Conservation (phyloP, 2,797 vertebrate genomes). For the Echeneis naucrates region DNA sequence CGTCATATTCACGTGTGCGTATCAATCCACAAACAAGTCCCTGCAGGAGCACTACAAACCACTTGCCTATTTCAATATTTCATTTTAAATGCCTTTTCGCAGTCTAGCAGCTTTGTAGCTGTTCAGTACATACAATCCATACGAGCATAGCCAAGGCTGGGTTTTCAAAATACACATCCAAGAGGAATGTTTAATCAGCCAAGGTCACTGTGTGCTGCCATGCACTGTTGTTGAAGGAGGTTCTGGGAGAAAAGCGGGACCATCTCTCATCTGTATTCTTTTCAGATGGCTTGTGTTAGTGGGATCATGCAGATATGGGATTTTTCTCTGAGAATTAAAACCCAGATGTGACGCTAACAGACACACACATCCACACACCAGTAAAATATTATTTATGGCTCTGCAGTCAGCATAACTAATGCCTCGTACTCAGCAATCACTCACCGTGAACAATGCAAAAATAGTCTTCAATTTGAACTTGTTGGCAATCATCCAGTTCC, state of each 20-base stretch:
- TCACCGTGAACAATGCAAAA: slow-evolving; percentile 77
- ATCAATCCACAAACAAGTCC: slow-evolving; percentile 55
- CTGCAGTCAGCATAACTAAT: slow-evolving; percentile 76
- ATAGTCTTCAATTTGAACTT: slow-evolving; percentile 71
- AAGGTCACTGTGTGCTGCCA: slow-evolving; percentile 77
- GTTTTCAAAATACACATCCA: slow-evolving; percentile 62
- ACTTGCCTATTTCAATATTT: slow-evolving; percentile 59
- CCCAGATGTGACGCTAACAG: slow-evolving; percentile 77
- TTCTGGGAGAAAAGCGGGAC: slow-evolving; percentile 63
- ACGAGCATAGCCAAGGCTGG: slow-evolving; percentile 47
- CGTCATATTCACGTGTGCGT: slow-evolving; percentile 51
- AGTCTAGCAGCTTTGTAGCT: slow-evolving; percentile 60
- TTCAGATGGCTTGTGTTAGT: slow-evolving; percentile 78
- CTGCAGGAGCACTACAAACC: slow-evolving; percentile 32
- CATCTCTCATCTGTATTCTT: slow-evolving; percentile 82
- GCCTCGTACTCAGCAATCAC: slow-evolving; percentile 68
- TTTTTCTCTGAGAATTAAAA: slow-evolving; percentile 78
- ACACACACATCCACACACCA: slow-evolving; percentile 69
- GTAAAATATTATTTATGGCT: slow-evolving; percentile 81
- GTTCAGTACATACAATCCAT: slow-evolving; percentile 40
- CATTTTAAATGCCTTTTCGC: slow-evolving; percentile 66
- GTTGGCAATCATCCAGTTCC: slow-evolving; percentile 68
- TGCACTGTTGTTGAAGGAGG: slow-evolving; percentile 64
- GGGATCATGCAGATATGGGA: slow-evolving; percentile 79
- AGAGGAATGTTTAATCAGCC: slow-evolving; percentile 76